Evolutionary conservation across 2,888 invertebrate species (phyloP).

Genomic region (Tetranychus truncatus): DNA sequence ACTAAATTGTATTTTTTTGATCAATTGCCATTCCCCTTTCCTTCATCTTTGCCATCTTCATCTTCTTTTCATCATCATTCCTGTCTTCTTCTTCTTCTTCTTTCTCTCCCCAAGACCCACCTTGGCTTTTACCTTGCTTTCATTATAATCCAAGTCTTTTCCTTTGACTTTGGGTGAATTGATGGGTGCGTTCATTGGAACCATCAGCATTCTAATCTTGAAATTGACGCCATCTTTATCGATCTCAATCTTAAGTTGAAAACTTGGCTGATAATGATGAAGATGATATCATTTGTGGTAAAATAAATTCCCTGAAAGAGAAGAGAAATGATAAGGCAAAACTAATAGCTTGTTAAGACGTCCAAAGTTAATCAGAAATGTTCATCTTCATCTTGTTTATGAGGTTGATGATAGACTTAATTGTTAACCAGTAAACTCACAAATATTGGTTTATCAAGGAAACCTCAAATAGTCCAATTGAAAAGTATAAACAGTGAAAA

Average conservation of each 20-base stretch:
- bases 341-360: not conserved
- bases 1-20: not conserved
- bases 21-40: not conserved
- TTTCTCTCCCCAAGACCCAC: not conserved
- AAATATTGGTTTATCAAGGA: no score
- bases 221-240: not conserved
- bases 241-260: not conserved
- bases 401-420: no score
- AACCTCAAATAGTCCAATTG: no score
- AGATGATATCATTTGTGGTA: no score
- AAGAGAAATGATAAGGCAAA: not conserved
- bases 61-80: not conserved
- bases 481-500: no score
- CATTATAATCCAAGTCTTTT: not conserved
- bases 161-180: not conserved
- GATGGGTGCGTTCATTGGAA: not conserved
- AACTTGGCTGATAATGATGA: not conserved
- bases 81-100: no score
- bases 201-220: not conserved
- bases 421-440: no score
- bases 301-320: no score
- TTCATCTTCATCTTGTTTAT: no score
- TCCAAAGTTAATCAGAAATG: no score
- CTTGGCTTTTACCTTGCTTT: not conserved
- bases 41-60: not conserved